These are phyloP conservation scores for Dugesia japonica DNA, from an alignment of 2,888 invertebrate genomes.

Conservation along the genomic window DNA sequence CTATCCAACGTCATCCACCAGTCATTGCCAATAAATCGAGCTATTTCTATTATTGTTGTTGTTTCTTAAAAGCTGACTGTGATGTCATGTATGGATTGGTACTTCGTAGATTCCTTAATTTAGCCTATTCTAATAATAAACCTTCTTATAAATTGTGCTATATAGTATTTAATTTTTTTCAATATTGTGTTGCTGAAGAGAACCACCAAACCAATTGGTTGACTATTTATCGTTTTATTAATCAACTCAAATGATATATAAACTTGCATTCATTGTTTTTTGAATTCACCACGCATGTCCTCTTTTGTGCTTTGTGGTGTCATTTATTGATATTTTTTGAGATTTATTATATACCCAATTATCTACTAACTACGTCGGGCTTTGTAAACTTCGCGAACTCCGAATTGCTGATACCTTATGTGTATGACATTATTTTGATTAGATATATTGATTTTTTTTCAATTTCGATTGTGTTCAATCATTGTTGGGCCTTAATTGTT, in stretches of 20 bases:
- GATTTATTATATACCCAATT: conserved; percentile 12
- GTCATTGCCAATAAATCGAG: background rate
- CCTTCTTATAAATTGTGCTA: background rate
- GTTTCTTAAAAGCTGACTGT: background rate
- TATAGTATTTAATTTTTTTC: background rate
- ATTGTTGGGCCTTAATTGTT: background rate
- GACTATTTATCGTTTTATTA: background rate
- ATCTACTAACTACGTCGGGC: conserved; percentile 8
- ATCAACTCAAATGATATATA: background rate
- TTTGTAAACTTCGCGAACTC: conserved; percentile 20
- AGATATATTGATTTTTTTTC: conserved; percentile 12
- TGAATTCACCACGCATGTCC: background rate
- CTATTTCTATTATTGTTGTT: background rate
- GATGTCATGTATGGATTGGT: background rate
- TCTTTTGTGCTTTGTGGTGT: background rate
- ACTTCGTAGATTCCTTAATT: conserved; percentile 14
- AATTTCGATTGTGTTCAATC: background rate
- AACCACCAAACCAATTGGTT: background rate
- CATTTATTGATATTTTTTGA: background rate
- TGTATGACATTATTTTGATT: background rate
- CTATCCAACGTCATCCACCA: background rate
- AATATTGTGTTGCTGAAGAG: background rate
- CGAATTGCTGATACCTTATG: background rate
- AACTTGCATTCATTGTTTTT: background rate
- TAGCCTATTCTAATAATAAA: conserved; percentile 9